Conservation (phyloP, 2,113 vertebrate species). For the Sceloporus undulatus region DNA sequence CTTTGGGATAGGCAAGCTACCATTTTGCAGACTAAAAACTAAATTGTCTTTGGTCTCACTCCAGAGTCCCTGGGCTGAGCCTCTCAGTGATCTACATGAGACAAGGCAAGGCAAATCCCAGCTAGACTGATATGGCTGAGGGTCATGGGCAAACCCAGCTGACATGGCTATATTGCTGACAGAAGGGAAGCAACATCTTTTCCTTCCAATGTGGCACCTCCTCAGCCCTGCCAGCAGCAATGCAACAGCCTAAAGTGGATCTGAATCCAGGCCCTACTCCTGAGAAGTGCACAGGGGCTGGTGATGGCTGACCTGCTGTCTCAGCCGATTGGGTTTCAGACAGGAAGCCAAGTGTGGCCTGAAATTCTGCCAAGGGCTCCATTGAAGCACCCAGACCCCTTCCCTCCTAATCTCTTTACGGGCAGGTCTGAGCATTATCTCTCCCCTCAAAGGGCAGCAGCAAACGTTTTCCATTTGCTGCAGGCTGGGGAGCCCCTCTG, state of each 20-base stretch:
- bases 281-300: not conserved
- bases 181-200: not conserved
- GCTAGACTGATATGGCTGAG: not conserved
- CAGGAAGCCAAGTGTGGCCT: slow-evolving; percentile 25
- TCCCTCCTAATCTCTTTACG: slow-evolving; percentile 4
- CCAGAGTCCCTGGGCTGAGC: not conserved
- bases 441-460: slow-evolving; percentile 20
- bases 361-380: slow-evolving; percentile 33
- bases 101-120: not conserved
- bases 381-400: slow-evolving; percentile 7
- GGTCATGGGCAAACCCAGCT: not conserved
- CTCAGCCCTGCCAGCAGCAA: not conserved
- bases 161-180: not conserved
- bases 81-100: not conserved
- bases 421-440: slow-evolving; percentile 24
- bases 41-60: not conserved
- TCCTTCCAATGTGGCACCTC: not conserved
- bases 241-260: not conserved
- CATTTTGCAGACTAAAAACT: not conserved
- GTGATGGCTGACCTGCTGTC: not conserved
- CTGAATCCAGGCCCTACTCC: not conserved
- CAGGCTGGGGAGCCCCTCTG: not conserved
- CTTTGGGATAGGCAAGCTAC: not conserved
- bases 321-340: slow-evolving; percentile 13
- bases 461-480: slow-evolving; percentile 22